Conservation (phyloP, 2,797 vertebrate species). For the Galagoides demidoff region DNA sequence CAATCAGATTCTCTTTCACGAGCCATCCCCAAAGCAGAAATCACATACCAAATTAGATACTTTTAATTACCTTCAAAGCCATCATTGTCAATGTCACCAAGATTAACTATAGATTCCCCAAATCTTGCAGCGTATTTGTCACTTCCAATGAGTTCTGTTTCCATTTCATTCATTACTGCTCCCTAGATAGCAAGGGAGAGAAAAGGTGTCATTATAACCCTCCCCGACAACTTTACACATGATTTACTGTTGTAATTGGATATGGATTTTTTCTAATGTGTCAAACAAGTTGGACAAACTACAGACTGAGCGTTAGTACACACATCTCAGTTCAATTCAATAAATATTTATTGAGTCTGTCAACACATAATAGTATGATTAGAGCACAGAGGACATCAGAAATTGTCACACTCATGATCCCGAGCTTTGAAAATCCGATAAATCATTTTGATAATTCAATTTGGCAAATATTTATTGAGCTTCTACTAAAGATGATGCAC, state of each 20-base stretch:
- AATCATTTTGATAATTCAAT: slow-evolving; percentile 76
- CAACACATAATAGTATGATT: slow-evolving; percentile 67
- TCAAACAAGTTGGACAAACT: slow-evolving; percentile 67
- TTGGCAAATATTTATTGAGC: slow-evolving; percentile 71
- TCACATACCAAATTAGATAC: not conserved
- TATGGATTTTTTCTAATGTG: slow-evolving; percentile 73
- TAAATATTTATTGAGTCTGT: slow-evolving; percentile 78
- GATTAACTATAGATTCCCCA: slow-evolving; percentile 93
- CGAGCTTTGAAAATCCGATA: slow-evolving; percentile 73
- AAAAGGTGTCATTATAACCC: slow-evolving; percentile 42
- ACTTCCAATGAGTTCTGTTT: slow-evolving; percentile 90
- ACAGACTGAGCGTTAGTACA: slow-evolving; percentile 62
- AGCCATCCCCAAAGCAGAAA: slow-evolving; percentile 24
- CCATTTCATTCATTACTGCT: slow-evolving; percentile 90
- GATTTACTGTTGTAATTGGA: slow-evolving; percentile 72
- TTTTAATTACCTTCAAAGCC: slow-evolving; percentile 93
- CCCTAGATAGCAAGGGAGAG: slow-evolving; percentile 80
- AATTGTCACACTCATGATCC: slow-evolving; percentile 60
- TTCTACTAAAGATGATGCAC: slow-evolving; percentile 34
- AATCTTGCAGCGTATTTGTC: slow-evolving; percentile 94
- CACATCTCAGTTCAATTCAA: slow-evolving; percentile 68
- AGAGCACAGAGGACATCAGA: slow-evolving; percentile 61
- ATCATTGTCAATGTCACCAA: slow-evolving; percentile 97
- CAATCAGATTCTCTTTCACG: not conserved
- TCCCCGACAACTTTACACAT: slow-evolving; percentile 59